Percentiles rank a stretch among this genome's conserved stretches.
phyloP scores from a whole-genome alignment of 1,140 invertebrate genomes.

The Plutomurus gul region DNA sequence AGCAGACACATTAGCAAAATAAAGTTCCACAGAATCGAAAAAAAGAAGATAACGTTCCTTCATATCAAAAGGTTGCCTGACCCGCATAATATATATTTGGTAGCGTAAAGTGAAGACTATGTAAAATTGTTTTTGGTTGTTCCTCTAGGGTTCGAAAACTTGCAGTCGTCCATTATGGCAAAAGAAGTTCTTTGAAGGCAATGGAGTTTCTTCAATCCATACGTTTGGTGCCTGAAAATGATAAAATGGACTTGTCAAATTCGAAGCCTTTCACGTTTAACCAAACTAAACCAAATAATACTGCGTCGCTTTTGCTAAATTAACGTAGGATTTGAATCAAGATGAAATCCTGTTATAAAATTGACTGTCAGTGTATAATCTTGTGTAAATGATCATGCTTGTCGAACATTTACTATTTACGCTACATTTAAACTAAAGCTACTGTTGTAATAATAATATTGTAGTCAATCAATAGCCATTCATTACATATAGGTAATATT shows the following conservation, averaged over 20 bases:
- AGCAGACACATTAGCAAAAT: too few species aligned
- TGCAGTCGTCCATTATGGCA: constrained; percentile 48
- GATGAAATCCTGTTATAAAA: not conserved
- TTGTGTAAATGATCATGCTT: not conserved
- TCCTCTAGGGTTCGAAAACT: constrained; percentile 40
- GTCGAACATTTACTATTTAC: not conserved
- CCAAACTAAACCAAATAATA: not conserved
- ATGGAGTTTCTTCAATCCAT: constrained; percentile 41
- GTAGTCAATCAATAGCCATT: too few species aligned
- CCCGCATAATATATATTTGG: too few species aligned
- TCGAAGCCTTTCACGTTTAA: not conserved
- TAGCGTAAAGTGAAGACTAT: not conserved
- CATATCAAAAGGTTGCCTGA: too few species aligned
- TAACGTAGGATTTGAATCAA: not conserved
- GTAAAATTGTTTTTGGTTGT: not conserved
- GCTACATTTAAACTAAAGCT: not conserved
- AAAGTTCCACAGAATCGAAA: too few species aligned
- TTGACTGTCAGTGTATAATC: not conserved
- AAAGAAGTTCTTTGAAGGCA: constrained; percentile 46
- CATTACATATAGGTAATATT: too few species aligned
- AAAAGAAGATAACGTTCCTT: too few species aligned
- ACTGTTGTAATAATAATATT: not conserved
- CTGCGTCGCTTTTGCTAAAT: not conserved
- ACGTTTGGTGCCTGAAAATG: constrained; percentile 28
- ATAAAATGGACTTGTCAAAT: constrained; percentile 20